phyloP scores from a whole-genome alignment of 2,113 vertebrate species.

The Corapipo altera region DNA sequence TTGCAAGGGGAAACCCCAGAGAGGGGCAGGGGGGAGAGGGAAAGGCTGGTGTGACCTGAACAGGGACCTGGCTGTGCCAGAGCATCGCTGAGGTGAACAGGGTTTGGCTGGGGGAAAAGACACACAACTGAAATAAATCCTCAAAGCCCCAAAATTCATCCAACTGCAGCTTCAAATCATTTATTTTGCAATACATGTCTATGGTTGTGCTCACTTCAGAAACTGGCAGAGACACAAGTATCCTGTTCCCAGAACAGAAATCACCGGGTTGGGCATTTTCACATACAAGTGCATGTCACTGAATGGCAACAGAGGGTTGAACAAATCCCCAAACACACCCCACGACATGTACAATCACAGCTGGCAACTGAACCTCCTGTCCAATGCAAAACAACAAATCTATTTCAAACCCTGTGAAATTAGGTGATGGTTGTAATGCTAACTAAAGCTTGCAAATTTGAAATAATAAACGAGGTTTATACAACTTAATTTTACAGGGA shows the following conservation, averaged over 20 bases:
- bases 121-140: background rate
- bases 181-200: background rate
- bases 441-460: background rate
- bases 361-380: background rate
- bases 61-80: background rate
- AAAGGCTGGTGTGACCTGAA: background rate
- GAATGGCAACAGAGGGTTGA: background rate
- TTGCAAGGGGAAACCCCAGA: background rate
- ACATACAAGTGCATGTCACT: rapidly evolving
- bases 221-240: background rate
- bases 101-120: background rate
- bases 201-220: background rate
- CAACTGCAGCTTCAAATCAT: background rate
- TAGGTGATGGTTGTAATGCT: background rate
- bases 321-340: background rate
- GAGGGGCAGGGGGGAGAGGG: background rate
- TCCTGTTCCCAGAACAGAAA: background rate
- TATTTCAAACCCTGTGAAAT: background rate
- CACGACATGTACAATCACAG: background rate
- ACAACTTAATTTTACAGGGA: background rate
- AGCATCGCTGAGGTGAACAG: rapidly evolving
- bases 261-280: background rate
- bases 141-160: background rate
- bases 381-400: background rate
- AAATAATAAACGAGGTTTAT: background rate